Percentiles rank a stretch among this genome's conserved stretches.
Evolutionary conservation across 2,113 vertebrate species (phyloP).

Genomic region (Thermophis baileyi): DNA sequence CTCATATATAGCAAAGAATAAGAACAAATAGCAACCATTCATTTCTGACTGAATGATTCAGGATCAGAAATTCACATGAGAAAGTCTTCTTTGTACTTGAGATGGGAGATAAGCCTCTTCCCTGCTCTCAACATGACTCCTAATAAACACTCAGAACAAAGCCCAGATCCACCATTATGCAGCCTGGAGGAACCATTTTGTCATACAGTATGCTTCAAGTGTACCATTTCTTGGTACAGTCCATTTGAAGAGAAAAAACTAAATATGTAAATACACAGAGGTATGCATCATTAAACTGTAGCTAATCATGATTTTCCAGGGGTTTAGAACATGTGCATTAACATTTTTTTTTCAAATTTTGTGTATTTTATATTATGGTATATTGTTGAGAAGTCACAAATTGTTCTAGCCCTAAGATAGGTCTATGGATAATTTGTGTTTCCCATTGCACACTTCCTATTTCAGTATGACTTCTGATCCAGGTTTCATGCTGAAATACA

Average conservation of each 20-base stretch:
- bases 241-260: background rate
- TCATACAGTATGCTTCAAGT: background rate
- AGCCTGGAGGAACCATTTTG: background rate
- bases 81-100: background rate
- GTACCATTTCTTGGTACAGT: background rate
- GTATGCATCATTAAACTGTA: background rate
- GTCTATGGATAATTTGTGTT: background rate
- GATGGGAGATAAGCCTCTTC: background rate
- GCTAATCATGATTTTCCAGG: background rate
- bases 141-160: background rate
- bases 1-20: background rate
- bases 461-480: background rate
- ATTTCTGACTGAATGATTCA: constrained; percentile 24
- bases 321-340: background rate
- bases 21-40: constrained; percentile 29
- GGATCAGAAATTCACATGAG: background rate
- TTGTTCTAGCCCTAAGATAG: too few relatives aligned
- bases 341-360: background rate
- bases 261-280: background rate
- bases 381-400: background rate
- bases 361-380: background rate
- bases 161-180: background rate
- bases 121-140: background rate
- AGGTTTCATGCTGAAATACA: background rate
- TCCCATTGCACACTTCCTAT: background rate